Conservation (phyloP, 2,888 invertebrate genomes). For the Leptura quadrifasciata region DNA sequence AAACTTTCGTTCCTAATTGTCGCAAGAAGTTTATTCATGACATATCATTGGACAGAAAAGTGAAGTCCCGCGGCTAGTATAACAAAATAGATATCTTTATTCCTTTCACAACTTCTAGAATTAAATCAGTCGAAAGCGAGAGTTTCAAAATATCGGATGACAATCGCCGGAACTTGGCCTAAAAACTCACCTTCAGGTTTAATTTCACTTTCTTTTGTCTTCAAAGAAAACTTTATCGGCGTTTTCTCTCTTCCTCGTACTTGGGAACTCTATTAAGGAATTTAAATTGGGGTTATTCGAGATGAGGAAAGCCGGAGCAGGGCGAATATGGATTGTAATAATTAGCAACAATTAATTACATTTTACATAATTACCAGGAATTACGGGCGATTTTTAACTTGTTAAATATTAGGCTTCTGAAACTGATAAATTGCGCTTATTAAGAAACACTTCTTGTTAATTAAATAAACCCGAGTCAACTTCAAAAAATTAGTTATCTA, state of each 20-base stretch:
- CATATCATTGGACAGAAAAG: background rate
- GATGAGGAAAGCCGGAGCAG: constrained; percentile 6
- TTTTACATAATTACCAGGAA: background rate
- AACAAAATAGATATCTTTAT: background rate
- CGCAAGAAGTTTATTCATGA: background rate
- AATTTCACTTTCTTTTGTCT: constrained; percentile 21
- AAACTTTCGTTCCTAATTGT: background rate
- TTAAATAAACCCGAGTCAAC: background rate
- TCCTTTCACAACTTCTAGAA: background rate
- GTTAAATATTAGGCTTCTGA: constrained; percentile 5
- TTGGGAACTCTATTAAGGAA: constrained; percentile 10
- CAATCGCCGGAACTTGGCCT: constrained; percentile 12
- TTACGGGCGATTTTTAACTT: constrained; percentile 14
- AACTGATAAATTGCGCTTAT: constrained; percentile 4
- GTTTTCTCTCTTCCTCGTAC: background rate
- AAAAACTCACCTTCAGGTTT: constrained; percentile 20
- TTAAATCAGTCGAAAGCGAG: constrained; percentile 2
- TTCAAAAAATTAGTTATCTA: background rate
- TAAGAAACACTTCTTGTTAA: constrained; percentile 1
- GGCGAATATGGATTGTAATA: constrained; percentile 12
- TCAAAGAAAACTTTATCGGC: constrained; percentile 18
- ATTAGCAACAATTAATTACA: constrained; percentile 18
- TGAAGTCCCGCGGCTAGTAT: background rate
- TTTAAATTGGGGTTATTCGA: constrained; percentile 12
- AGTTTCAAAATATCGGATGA: constrained; percentile 13